These are phyloP conservation scores for Arctocebus calabarensis DNA, from an alignment of 2,797 vertebrate species.

Conservation along the genomic window DNA sequence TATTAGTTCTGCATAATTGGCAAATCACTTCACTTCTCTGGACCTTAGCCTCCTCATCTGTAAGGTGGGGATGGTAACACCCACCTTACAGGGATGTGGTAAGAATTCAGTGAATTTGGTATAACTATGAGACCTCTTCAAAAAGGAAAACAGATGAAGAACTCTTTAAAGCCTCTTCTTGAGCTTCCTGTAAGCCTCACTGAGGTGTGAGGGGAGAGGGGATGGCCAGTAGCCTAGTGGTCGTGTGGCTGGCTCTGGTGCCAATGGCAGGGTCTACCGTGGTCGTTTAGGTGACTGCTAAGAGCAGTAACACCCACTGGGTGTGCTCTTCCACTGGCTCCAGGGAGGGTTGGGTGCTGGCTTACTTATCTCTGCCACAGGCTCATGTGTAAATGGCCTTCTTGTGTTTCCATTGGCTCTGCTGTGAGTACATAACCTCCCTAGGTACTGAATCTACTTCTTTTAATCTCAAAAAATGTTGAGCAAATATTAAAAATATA, in stretches of 20 bases:
- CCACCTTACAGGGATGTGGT: neutral
- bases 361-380: neutral
- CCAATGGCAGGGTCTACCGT: neutral
- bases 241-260: too few relatives aligned
- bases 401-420: neutral
- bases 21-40: neutral
- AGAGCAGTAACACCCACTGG: neutral
- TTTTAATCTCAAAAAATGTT: neutral
- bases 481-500: neutral
- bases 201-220: neutral
- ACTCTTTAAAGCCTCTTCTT: neutral
- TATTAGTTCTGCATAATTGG: neutral
- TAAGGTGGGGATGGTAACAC: neutral
- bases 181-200: neutral
- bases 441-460: neutral
- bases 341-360: neutral
- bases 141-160: neutral
- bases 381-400: neutral
- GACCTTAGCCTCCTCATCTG: neutral
- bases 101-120: neutral
- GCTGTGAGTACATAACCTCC: neutral
- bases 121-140: neutral
- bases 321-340: too few relatives aligned
- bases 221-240: neutral
- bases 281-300: neutral